Conservation (phyloP, 2,113 vertebrate genomes). For the Euleptes europaea region DNA sequence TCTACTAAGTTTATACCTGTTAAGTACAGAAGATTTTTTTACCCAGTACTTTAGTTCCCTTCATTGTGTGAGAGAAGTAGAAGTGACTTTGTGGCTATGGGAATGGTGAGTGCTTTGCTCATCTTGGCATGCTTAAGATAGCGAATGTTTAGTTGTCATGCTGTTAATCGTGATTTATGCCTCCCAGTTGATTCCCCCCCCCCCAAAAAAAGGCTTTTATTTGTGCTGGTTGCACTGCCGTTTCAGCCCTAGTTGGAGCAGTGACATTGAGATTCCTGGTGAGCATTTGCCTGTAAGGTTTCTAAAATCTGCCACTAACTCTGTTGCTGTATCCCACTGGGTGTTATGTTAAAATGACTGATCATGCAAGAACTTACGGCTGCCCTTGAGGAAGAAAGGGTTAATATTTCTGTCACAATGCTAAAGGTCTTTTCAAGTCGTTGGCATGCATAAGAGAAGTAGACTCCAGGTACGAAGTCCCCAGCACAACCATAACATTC, state of each 20-base stretch:
- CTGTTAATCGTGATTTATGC: neutral
- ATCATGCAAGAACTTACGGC: neutral
- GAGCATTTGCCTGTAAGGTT: neutral
- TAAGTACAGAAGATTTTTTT: no score
- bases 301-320: no score
- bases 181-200: neutral
- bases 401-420: neutral
- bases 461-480: neutral
- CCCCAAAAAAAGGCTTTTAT: neutral
- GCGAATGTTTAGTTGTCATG: neutral
- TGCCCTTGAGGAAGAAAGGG: neutral
- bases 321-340: neutral
- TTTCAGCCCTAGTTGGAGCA: neutral
- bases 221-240: neutral
- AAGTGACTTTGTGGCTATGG: no score
- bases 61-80: no score
- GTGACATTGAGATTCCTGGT: neutral
- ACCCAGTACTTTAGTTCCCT: no score
- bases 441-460: neutral
- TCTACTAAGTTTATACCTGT: no score
- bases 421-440: neutral
- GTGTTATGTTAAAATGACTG: neutral
- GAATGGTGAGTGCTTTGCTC: neutral
- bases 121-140: neutral
- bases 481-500: neutral